Evolutionary conservation across 2,113 vertebrate genomes (phyloP).

Genomic region (Aspiorhynchus laticeps): DNA sequence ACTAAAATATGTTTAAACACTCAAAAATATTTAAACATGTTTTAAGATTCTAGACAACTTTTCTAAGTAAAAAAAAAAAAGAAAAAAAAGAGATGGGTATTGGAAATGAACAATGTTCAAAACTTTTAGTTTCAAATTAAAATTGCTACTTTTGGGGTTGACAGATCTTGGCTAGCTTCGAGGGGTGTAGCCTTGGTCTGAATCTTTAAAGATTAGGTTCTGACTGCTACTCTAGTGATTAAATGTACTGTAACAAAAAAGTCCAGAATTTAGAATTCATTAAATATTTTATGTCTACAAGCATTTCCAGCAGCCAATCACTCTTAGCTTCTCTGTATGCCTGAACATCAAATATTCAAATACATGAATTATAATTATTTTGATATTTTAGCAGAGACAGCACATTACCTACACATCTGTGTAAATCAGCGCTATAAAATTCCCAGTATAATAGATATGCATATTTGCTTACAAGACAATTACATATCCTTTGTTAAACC

Average conservation of each 20-base stretch:
- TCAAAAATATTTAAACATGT: not conserved
- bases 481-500: not conserved
- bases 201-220: not conserved
- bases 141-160: not conserved
- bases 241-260: not conserved
- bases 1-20: too few relatives aligned
- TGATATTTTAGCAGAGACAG: slow-evolving; percentile 9
- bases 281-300: not conserved
- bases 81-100: not conserved
- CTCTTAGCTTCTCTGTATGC: not conserved
- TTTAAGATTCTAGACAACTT: not conserved
- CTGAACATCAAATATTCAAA: not conserved
- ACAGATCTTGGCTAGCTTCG: not conserved
- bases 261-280: not conserved
- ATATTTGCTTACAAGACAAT: not conserved
- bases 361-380: not conserved
- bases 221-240: not conserved
- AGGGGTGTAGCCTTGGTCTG: not conserved
- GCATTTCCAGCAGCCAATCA: not conserved
- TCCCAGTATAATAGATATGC: not conserved
- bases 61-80: not conserved
- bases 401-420: not conserved
- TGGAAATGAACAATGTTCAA: not conserved
- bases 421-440: not conserved
- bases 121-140: not conserved